A percentile compares a stretch with the other conserved stretches of the same genome.
Conservation (phyloP, 1,140 invertebrate genomes). For the Sminthurinus signatus region DNA sequence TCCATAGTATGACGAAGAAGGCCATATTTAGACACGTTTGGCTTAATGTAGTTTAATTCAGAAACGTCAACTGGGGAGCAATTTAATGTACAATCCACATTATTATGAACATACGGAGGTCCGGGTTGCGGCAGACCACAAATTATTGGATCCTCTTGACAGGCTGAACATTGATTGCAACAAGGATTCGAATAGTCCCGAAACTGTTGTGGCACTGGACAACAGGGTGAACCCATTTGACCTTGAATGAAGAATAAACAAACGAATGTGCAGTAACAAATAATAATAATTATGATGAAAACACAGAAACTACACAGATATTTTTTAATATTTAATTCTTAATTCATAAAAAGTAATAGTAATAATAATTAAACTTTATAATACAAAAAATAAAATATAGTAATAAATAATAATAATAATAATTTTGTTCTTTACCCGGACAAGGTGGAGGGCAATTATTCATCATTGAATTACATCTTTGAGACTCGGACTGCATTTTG, state of each 20-base stretch:
- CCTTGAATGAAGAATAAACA: background rate
- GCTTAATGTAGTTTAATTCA: slow-evolving; percentile 39
- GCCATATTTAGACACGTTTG: slow-evolving; percentile 39
- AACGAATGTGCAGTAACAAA: too few species aligned
- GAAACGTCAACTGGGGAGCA: slow-evolving; percentile 36
- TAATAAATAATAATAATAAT: background rate
- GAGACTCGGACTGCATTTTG: background rate
- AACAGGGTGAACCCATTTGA: slow-evolving; percentile 20
- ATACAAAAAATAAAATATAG: too few species aligned
- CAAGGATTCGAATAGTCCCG: slow-evolving; percentile 37
- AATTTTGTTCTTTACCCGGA: too few species aligned
- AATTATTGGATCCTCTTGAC: slow-evolving; percentile 23
- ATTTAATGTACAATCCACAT: slow-evolving; percentile 40
- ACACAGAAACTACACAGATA: too few species aligned
- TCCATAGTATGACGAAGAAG: slow-evolving; percentile 40
- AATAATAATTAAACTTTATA: too few species aligned
- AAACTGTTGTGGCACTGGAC: slow-evolving; percentile 35
- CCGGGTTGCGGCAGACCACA: slow-evolving; percentile 30
- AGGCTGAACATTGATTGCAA: slow-evolving; percentile 30
- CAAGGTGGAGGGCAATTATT: background rate
- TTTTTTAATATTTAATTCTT: too few species aligned
- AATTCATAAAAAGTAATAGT: too few species aligned
- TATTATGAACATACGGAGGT: slow-evolving; percentile 38
- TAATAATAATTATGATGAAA: background rate
- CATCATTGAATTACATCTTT: background rate